Evolutionary conservation across 2,797 vertebrate species (phyloP).

Genomic region (Acridotheres tristis): DNA sequence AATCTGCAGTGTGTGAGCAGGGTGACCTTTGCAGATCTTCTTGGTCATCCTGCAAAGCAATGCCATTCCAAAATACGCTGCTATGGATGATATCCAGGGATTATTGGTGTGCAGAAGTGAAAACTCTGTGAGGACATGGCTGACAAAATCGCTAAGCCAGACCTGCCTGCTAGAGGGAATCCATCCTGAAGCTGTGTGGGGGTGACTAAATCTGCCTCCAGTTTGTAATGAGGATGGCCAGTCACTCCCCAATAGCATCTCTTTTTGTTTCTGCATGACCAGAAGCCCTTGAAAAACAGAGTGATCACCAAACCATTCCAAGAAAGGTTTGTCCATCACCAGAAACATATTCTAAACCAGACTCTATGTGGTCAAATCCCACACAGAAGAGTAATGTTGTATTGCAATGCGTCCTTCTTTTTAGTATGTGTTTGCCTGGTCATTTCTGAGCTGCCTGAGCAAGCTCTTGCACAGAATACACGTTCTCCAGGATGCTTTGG

Average conservation of each 20-base stretch:
- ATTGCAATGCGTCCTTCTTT: background rate
- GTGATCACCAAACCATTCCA: background rate
- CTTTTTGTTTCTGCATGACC: background rate
- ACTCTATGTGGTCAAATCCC: background rate
- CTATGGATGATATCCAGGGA: background rate
- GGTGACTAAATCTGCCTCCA: background rate
- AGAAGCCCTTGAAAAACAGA: background rate
- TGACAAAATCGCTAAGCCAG: background rate
- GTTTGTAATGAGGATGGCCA: background rate
- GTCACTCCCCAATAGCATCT: background rate
- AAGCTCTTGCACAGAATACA: background rate
- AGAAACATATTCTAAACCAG: background rate
- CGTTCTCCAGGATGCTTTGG: background rate
- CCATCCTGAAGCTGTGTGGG: background rate
- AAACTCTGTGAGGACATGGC: background rate
- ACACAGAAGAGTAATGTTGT: background rate
- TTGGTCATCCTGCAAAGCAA: background rate
- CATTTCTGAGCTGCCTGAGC: background rate
- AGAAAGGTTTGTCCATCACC: background rate
- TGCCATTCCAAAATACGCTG: background rate
- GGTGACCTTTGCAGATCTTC: background rate
- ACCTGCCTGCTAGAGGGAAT: background rate
- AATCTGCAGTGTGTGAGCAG: background rate
- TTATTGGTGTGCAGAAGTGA: background rate
- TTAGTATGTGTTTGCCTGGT: background rate